These are phyloP conservation scores for Axinella damicornis DNA, from an alignment of 37 sponge, comb jelly and placozoan species.

Conservation along the genomic window DNA sequence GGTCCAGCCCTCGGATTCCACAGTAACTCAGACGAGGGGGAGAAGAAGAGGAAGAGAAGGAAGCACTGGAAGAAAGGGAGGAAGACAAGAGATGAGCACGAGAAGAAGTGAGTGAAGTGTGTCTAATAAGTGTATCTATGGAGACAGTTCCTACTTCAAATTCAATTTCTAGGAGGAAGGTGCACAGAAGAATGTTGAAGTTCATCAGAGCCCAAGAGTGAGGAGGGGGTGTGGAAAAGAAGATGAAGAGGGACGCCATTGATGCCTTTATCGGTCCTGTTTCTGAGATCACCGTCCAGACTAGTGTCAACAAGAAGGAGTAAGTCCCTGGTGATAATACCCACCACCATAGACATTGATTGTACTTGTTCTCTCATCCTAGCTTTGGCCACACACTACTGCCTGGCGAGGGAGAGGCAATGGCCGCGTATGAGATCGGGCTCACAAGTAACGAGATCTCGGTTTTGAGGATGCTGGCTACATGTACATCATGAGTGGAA, in stretches of 20 bases:
- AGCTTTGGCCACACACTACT: constrained; percentile 93
- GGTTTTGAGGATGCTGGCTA: no score
- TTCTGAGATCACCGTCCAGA: constrained; percentile 76
- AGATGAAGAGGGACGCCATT: constrained; percentile 41
- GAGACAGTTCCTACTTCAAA: no score
- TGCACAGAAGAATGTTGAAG: no score
- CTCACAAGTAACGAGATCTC: no score
- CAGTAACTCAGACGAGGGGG: constrained; percentile 41
- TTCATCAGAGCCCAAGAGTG: not conserved
- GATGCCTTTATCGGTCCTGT: constrained; percentile 81
- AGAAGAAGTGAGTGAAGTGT: constrained; percentile 15
- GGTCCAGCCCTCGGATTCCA: not conserved
- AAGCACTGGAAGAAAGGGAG: constrained; percentile 58
- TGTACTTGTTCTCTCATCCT: no score
- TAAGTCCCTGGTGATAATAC: no score
- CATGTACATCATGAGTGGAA: no score
- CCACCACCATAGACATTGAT: no score
- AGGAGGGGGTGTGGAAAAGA: no score
- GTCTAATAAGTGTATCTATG: no score
- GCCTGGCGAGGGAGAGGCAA: constrained; percentile 99
- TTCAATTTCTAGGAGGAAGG: no score
- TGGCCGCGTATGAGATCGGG: constrained; percentile 98
- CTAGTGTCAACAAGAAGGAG: constrained; percentile 50
- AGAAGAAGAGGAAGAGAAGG: constrained; percentile 30
- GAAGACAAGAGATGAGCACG: constrained; percentile 33